Evolutionary conservation across 2,113 vertebrate genomes (phyloP).

Genomic region (Nibea coibor): DNA sequence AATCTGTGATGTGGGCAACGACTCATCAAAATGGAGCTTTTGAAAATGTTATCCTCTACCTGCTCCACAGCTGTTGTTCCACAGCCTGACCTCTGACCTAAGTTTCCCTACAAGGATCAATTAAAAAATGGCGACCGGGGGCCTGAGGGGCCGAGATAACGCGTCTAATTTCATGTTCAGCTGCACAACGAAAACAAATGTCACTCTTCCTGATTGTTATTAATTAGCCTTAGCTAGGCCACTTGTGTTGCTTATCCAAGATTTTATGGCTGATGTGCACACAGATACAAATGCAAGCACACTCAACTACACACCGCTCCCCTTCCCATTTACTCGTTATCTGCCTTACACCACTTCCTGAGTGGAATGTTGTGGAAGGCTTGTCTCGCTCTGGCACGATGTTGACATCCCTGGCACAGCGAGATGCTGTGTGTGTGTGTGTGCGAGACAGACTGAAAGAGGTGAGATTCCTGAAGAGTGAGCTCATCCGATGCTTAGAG

Average conservation of each 20-base stretch:
- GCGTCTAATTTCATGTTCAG: constrained; percentile 86
- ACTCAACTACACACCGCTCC: constrained; percentile 1
- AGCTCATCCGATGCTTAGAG: constrained; percentile 43
- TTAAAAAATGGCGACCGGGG: constrained; percentile 60
- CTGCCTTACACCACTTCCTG: constrained; percentile 73
- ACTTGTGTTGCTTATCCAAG: constrained; percentile 72
- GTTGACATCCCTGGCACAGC: constrained; percentile 54
- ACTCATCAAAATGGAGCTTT: neutral
- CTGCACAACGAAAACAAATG: constrained; percentile 87
- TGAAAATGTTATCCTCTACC: neutral
- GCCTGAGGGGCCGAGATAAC: constrained; percentile 93
- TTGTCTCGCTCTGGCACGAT: constrained; percentile 72
- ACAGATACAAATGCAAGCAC: constrained; percentile 14
- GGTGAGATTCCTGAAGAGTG: constrained; percentile 53
- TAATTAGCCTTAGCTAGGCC: constrained; percentile 78
- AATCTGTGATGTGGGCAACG: neutral
- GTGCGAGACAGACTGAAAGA: constrained; percentile 21
- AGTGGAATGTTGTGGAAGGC: constrained; percentile 61
- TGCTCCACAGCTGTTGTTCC: constrained; percentile 31
- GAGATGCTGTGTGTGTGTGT: constrained; percentile 13
- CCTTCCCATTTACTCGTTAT: constrained; percentile 53
- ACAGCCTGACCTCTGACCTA: constrained; percentile 22
- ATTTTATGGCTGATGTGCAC: constrained; percentile 54
- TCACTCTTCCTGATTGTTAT: constrained; percentile 87
- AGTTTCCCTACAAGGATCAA: constrained; percentile 18